These are phyloP conservation scores for Arnoldichthys spilopterus DNA, from an alignment of 2,797 vertebrate species.

Conservation along the genomic window DNA sequence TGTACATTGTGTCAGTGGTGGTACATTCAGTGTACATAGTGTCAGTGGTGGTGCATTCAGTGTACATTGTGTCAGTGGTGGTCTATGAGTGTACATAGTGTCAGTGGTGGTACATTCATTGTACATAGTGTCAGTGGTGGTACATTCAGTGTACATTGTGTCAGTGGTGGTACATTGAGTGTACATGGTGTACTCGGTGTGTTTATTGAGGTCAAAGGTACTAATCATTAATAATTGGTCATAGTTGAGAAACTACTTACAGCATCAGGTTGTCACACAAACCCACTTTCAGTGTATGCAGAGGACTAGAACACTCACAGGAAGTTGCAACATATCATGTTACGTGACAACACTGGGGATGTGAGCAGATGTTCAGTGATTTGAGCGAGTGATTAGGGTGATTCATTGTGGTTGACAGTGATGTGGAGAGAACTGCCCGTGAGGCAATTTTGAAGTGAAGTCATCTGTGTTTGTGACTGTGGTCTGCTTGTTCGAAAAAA, in stretches of 20 bases:
- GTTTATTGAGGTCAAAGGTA: background rate
- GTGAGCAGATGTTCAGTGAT: background rate
- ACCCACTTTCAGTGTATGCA: background rate
- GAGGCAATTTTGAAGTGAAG: background rate
- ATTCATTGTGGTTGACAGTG: background rate
- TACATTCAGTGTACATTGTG: background rate
- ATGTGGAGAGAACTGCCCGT: background rate
- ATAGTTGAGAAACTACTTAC: background rate
- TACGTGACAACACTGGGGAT: background rate
- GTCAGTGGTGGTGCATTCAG: too few species aligned
- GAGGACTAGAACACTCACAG: background rate
- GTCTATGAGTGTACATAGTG: background rate
- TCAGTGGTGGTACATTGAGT: background rate
- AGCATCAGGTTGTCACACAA: background rate
- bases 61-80: too few species aligned
- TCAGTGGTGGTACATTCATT: too few species aligned
- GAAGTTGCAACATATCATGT: background rate
- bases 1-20: too few species aligned
- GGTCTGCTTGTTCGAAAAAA: background rate
- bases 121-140: background rate
- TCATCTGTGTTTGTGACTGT: background rate
- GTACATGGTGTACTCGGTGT: background rate
- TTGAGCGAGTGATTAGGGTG: background rate
- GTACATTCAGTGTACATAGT: too few species aligned
- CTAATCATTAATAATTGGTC: background rate